A percentile compares a stretch with the other conserved stretches of the same genome.
phyloP scores from a whole-genome alignment of 2,797 vertebrate genomes.

The Sibirionetta formosa region DNA sequence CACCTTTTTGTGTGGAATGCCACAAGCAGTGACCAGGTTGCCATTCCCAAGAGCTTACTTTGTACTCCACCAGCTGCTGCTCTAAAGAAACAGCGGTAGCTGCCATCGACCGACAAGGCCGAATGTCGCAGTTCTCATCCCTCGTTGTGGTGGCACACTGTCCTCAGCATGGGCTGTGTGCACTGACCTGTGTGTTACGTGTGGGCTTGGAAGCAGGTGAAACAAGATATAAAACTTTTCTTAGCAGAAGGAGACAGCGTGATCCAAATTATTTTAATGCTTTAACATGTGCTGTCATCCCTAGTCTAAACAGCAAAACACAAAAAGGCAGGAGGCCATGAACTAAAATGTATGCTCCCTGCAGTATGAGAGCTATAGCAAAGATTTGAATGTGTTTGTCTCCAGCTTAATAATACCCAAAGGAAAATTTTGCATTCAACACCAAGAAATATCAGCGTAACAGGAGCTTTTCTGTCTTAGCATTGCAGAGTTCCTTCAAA shows the following conservation, averaged over 20 bases:
- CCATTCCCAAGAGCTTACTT: not conserved
- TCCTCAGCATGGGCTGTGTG: not conserved
- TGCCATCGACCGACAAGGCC: fast-evolving
- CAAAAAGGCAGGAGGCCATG: conserved; percentile 10
- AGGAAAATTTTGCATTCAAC: conserved; percentile 34
- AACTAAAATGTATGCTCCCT: conserved; percentile 26
- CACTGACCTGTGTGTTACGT: conserved; percentile 7
- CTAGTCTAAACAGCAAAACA: conserved; percentile 13
- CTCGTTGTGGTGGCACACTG: fast-evolving
- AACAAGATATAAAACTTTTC: conserved; percentile 20
- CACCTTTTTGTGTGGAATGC: not conserved
- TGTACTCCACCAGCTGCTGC: fast-evolving
- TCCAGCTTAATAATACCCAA: conserved; percentile 55
- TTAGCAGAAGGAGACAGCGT: conserved; percentile 55
- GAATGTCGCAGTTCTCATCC: not conserved
- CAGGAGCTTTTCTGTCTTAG: conserved; percentile 65
- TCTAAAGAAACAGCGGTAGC: not conserved
- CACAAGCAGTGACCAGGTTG: not conserved
- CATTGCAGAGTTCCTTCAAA: conserved; percentile 44
- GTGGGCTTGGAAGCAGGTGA: conserved; percentile 51
- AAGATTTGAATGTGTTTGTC: conserved; percentile 46
- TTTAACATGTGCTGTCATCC: not conserved
- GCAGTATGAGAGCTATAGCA: conserved; percentile 44
- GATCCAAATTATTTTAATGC: conserved; percentile 61
- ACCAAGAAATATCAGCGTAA: conserved; percentile 25